A percentile compares a stretch with the other conserved stretches of the same genome.
Conservation (phyloP, 2,113 vertebrate species). For the Capreolus pygargus region DNA sequence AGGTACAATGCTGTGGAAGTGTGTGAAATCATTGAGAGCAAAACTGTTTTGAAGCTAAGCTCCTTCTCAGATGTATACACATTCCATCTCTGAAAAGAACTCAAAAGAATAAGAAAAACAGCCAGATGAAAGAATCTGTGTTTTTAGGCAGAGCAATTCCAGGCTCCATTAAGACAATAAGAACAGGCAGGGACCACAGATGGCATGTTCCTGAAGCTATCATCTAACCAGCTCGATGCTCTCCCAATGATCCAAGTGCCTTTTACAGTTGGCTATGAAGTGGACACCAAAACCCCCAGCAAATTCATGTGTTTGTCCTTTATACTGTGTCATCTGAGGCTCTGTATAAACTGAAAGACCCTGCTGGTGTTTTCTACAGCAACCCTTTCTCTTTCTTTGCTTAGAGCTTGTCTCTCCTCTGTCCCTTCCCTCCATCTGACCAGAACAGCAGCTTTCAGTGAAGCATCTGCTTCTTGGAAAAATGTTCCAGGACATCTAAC, state of each 20-base stretch:
- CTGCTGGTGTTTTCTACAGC: neutral
- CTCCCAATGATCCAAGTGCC: constrained; percentile 42
- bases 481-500: neutral
- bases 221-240: constrained; percentile 16
- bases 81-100: constrained; percentile 70
- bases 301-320: constrained; percentile 27
- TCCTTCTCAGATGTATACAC: neutral
- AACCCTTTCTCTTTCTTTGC: neutral
- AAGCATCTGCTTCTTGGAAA: neutral
- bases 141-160: constrained; percentile 39
- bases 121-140: constrained; percentile 41
- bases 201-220: constrained; percentile 48
- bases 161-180: constrained; percentile 48
- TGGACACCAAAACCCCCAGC: constrained; percentile 31
- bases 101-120: constrained; percentile 58
- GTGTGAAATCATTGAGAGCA: neutral
- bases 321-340: constrained; percentile 20
- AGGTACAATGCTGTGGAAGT: neutral
- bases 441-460: neutral
- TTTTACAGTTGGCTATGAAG: constrained; percentile 42
- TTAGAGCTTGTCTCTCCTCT: neutral
- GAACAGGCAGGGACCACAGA: constrained; percentile 42
- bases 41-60: neutral
- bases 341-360: neutral
- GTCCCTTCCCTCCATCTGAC: neutral